These are phyloP conservation scores for Nansenia antarctica DNA, from an alignment of 2,113 vertebrate genomes.

Conservation along the genomic window DNA sequence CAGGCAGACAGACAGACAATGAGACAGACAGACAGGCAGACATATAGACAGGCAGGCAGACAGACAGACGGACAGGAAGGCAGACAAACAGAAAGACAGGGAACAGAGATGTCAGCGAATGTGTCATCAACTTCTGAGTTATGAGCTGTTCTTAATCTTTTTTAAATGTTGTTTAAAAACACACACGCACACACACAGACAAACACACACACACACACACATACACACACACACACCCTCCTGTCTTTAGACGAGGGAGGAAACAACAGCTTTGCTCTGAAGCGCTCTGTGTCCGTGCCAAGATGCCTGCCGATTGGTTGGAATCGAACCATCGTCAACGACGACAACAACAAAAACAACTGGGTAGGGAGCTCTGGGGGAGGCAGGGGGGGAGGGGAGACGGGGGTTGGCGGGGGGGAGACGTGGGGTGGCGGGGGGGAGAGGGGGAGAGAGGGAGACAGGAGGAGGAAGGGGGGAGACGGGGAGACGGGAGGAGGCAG, in stretches of 20 bases:
- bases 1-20: no score
- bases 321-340: slow-evolving; percentile 2
- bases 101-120: slow-evolving; percentile 34
- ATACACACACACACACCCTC: no score
- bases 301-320: slow-evolving; percentile 17
- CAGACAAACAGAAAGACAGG: no score
- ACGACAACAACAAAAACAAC: slow-evolving; percentile 13
- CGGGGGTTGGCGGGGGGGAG: no score
- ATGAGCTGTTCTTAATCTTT: slow-evolving; percentile 12
- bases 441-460: not conserved
- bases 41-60: no score
- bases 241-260: slow-evolving; percentile 13
- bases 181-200: no score
- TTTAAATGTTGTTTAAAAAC: slow-evolving; percentile 25
- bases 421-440: not conserved
- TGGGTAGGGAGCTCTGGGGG: not conserved
- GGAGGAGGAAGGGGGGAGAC: not conserved
- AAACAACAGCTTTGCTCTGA: slow-evolving; percentile 38
- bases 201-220: no score
- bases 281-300: slow-evolving; percentile 10
- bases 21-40: no score
- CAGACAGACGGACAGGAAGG: no score
- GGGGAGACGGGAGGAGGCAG: not conserved
- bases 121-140: slow-evolving; percentile 17
- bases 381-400: not conserved